phyloP scores from a whole-genome alignment of 2,888 invertebrate species.

The Drosophila kanekoi region DNA sequence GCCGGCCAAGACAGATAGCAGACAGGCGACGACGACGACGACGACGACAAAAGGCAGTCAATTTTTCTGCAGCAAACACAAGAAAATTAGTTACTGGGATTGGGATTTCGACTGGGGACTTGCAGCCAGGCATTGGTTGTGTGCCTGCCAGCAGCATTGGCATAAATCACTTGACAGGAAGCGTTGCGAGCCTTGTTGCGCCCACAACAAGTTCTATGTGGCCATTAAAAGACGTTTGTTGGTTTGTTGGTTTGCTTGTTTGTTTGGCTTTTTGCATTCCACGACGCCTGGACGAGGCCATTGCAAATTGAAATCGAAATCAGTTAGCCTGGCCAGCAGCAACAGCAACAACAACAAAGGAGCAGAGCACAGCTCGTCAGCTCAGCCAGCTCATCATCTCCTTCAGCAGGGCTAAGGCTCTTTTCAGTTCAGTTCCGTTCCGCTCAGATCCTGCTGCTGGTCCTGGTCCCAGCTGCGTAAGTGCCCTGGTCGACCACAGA shows the following conservation, averaged over 20 bases:
- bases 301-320: conserved; percentile 79
- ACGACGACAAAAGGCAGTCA: conserved; percentile 73
- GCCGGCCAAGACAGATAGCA: conserved; percentile 58
- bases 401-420: background rate
- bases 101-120: conserved; percentile 18
- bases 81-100: conserved; percentile 69
- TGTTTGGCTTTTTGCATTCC: conserved; percentile 39
- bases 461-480: conserved; percentile 60
- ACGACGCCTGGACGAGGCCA: conserved; percentile 40
- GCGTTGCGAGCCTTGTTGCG: conserved; percentile 79
- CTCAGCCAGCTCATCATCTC: conserved; percentile 34
- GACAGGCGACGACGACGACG: conserved; percentile 30
- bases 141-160: conserved; percentile 67
- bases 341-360: conserved; percentile 16
- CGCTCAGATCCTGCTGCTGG: conserved; percentile 8
- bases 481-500: conserved; percentile 73
- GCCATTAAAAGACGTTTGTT: conserved; percentile 81
- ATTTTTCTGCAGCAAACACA: conserved; percentile 77
- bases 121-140: conserved; percentile 1
- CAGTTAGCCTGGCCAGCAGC: conserved; percentile 58
- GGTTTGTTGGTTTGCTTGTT: conserved; percentile 42
- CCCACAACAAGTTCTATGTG: conserved; percentile 76
- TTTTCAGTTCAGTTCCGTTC: background rate
- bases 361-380: conserved; percentile 43
- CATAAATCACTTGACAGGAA: conserved; percentile 81